Evolutionary conservation across 2,113 vertebrate genomes (phyloP).

Genomic region (Mungos mungo): DNA sequence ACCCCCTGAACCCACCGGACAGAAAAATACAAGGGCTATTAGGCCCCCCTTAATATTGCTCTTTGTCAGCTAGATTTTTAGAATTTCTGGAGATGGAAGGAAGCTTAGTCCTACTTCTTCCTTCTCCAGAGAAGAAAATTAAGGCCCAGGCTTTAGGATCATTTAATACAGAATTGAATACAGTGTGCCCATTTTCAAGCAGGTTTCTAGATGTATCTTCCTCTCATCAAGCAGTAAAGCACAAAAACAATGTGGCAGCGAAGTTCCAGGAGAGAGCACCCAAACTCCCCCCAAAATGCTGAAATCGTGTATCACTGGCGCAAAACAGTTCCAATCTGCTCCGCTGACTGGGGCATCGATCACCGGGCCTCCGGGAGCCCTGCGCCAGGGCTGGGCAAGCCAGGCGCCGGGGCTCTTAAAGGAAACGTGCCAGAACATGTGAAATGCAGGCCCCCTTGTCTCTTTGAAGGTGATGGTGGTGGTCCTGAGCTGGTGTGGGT

Average conservation of each 20-base stretch:
- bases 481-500: too few species aligned
- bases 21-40: background rate
- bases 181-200: background rate
- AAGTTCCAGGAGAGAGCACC: slow-evolving; percentile 62
- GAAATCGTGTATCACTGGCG: slow-evolving; percentile 60
- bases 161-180: background rate
- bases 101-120: background rate
- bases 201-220: slow-evolving; percentile 26
- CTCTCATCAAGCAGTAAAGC: slow-evolving; percentile 27
- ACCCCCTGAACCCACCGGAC: background rate
- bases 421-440: background rate
- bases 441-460: background rate
- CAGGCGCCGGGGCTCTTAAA: background rate
- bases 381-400: background rate
- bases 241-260: slow-evolving; percentile 35
- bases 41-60: background rate
- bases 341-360: slow-evolving; percentile 67
- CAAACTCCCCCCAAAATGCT: slow-evolving; percentile 41
- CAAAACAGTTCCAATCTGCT: slow-evolving; percentile 65
- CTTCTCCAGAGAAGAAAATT: background rate
- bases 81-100: background rate
- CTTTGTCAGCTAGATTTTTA: background rate
- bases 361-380: slow-evolving; percentile 67
- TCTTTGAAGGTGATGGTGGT: background rate
- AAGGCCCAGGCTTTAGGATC: background rate